These are phyloP conservation scores for Falco novaeseelandiae DNA, from an alignment of 2,797 vertebrate species.

Conservation along the genomic window DNA sequence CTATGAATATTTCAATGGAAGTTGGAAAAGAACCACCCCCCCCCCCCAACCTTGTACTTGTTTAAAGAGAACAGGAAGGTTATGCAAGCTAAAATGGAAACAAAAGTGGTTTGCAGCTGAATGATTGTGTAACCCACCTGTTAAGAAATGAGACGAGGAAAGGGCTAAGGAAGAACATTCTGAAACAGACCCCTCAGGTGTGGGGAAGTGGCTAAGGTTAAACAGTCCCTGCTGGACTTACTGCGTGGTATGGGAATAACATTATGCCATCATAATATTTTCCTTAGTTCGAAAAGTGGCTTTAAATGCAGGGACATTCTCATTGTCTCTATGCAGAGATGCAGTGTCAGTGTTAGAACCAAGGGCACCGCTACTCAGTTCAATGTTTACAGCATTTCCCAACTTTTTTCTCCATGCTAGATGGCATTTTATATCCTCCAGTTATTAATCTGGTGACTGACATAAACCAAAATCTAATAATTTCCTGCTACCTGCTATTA, in stretches of 20 bases:
- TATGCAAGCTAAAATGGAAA: conserved; percentile 17
- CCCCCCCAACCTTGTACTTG: not conserved
- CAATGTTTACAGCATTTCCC: not conserved
- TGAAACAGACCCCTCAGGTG: not conserved
- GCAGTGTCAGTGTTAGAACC: not conserved
- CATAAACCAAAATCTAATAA: not conserved
- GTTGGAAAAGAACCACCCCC: not conserved
- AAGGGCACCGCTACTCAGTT: not conserved
- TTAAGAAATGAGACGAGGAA: not conserved
- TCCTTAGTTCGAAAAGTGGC: not conserved
- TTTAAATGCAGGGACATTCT: not conserved
- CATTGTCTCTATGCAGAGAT: not conserved
- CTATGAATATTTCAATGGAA: not conserved
- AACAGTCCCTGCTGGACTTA: not conserved
- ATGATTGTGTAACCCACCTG: not conserved
- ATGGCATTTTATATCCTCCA: not conserved
- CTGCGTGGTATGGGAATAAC: not conserved
- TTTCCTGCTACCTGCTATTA: not conserved
- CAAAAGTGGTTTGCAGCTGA: not conserved
- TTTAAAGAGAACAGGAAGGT: not conserved
- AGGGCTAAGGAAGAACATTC: not conserved
- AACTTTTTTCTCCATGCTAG: not conserved
- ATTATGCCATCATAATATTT: not conserved
- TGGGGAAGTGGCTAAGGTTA: not conserved
- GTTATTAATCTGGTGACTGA: not conserved